Conservation (phyloP, 2,113 vertebrate species). For the Mastomys coucha region DNA sequence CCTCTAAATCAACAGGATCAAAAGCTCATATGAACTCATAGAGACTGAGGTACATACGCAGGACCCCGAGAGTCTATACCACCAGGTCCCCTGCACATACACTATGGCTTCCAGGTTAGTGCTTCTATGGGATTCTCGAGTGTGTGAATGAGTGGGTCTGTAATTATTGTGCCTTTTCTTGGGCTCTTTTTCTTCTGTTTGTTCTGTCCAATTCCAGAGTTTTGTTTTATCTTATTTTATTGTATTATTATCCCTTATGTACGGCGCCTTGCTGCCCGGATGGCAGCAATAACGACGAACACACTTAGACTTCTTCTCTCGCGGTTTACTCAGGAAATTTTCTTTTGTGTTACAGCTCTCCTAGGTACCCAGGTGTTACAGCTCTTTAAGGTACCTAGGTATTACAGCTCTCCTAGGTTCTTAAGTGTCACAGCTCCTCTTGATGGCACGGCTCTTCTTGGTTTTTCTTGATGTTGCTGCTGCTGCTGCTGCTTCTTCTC, state of each 20-base stretch:
- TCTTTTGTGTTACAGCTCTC: too few species aligned
- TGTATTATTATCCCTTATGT: background rate
- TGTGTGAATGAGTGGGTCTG: background rate
- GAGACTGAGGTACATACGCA: background rate
- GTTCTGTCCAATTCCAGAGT: background rate
- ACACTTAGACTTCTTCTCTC: too few species aligned
- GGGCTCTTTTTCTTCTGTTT: background rate
- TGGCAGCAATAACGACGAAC: too few species aligned
- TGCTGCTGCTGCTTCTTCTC: too few species aligned
- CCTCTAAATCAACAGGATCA: background rate
- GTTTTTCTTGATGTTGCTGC: too few species aligned
- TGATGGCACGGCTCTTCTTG: too few species aligned
- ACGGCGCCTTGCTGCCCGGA: too few species aligned
- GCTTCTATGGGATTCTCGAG: background rate
- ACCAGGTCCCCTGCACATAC: background rate
- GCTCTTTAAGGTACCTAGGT: too few species aligned
- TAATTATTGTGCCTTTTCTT: background rate
- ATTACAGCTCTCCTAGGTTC: too few species aligned
- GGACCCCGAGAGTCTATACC: background rate
- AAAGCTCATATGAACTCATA: background rate
- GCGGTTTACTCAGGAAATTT: too few species aligned
- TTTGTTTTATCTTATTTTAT: background rate
- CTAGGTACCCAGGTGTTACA: too few species aligned
- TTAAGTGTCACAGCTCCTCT: too few species aligned
- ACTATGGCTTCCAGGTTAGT: background rate